Conservation (phyloP, 2,113 vertebrate species). For the Orycteropus afer region DNA sequence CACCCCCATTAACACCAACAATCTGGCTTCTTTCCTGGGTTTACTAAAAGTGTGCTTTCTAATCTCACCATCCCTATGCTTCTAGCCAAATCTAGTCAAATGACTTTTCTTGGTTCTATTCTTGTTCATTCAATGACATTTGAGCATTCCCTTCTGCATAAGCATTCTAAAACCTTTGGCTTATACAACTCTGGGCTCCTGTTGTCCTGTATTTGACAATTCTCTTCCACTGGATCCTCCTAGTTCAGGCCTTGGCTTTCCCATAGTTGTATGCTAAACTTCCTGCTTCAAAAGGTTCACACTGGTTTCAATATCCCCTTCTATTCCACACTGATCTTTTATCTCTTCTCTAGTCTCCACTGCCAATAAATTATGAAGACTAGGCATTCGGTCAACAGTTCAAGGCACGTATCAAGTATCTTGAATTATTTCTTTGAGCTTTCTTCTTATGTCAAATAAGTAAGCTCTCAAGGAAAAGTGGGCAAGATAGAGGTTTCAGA, state of each 20-base stretch:
- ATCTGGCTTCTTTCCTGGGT: neutral
- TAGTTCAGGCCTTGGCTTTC: neutral
- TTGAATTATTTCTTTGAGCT: neutral
- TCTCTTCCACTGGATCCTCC: neutral
- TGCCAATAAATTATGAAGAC: neutral
- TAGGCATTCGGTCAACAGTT: neutral
- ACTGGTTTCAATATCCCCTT: neutral
- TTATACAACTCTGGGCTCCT: neutral
- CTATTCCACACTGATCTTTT: neutral
- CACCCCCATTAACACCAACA: neutral
- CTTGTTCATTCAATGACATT: neutral
- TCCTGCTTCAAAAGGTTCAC: neutral
- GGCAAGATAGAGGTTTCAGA: neutral
- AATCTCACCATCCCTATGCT: neutral
- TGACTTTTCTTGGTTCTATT: neutral
- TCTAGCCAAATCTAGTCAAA: neutral
- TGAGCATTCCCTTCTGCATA: neutral
- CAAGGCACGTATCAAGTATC: constrained; percentile 29
- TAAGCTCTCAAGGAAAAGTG: neutral
- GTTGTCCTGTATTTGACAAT: neutral
- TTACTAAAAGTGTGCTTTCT: neutral
- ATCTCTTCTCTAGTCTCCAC: neutral
- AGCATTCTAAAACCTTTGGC: neutral
- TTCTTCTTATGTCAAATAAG: neutral
- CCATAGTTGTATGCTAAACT: neutral